These are phyloP conservation scores for Bolinopsis microptera DNA, from an alignment of 37 sponge, comb jelly and placozoan genomes.

Conservation along the genomic window DNA sequence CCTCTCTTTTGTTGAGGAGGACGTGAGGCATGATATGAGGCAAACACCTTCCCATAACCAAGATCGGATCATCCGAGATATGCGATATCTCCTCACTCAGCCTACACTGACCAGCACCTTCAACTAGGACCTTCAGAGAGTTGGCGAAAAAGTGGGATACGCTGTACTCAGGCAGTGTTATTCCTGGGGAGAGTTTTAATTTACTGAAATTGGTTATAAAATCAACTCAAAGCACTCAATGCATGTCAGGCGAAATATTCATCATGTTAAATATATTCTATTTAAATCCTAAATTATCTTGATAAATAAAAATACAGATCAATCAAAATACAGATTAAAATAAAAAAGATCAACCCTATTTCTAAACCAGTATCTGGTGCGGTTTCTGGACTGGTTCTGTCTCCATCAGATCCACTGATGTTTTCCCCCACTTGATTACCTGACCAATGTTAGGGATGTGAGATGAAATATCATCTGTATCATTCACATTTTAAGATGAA, in stretches of 20 bases:
- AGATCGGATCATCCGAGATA: slow-evolving; percentile 69
- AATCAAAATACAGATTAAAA: too few species aligned
- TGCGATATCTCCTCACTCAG: slow-evolving; percentile 69
- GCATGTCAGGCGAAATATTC: too few species aligned
- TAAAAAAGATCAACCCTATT: too few species aligned
- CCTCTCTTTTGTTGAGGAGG: slow-evolving; percentile 81
- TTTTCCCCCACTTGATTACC: background rate
- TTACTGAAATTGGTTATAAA: too few species aligned
- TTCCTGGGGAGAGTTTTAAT: background rate
- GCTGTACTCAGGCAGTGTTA: background rate
- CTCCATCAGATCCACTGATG: background rate
- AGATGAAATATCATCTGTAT: too few species aligned
- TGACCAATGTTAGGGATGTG: too few species aligned
- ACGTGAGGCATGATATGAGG: slow-evolving; percentile 79
- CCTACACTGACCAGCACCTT: background rate
- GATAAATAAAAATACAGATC: too few species aligned
- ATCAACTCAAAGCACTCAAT: too few species aligned
- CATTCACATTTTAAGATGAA: too few species aligned
- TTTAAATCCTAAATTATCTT: too few species aligned
- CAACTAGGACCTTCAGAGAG: background rate
- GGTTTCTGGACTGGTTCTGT: background rate
- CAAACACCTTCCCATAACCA: slow-evolving; percentile 73
- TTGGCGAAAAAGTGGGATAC: background rate
- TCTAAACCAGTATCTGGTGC: background rate
- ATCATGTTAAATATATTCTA: too few species aligned